Evolutionary conservation across 2,888 invertebrate genomes (phyloP).

Genomic region (Drosophila paranaensis): DNA sequence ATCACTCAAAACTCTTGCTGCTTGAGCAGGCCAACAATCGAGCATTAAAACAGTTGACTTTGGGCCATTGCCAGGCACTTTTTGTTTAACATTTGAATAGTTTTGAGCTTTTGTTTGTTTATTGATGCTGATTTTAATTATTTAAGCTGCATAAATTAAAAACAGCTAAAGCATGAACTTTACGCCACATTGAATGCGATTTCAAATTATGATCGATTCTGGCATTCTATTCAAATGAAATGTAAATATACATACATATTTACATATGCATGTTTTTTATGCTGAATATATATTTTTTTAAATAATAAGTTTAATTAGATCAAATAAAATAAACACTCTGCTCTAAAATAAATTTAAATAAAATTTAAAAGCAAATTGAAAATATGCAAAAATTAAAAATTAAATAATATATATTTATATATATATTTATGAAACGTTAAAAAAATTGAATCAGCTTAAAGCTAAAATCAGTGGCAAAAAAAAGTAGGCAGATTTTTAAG

Average conservation of each 20-base stretch:
- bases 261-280: no score
- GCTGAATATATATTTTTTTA: no score
- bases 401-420: not conserved
- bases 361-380: no score
- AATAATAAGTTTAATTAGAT: no score
- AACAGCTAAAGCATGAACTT: not conserved
- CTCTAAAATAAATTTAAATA: no score
- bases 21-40: not conserved
- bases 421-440: no score
- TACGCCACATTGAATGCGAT: not conserved
- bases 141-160: not conserved
- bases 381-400: no score
- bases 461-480: no score
- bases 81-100: not conserved
- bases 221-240: not conserved
- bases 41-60: not conserved
- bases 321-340: no score
- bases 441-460: no score
- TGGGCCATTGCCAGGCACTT: not conserved
- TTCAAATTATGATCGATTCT: not conserved
- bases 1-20: not conserved
- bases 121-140: conserved; percentile 1
- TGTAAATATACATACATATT: not conserved
- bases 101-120: not conserved
- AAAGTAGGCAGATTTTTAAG: no score